Evolutionary conservation across 2,888 invertebrate genomes (phyloP), one percentile per base, ranked within the genome.

Genomic region (Melieria omissa): DNA sequence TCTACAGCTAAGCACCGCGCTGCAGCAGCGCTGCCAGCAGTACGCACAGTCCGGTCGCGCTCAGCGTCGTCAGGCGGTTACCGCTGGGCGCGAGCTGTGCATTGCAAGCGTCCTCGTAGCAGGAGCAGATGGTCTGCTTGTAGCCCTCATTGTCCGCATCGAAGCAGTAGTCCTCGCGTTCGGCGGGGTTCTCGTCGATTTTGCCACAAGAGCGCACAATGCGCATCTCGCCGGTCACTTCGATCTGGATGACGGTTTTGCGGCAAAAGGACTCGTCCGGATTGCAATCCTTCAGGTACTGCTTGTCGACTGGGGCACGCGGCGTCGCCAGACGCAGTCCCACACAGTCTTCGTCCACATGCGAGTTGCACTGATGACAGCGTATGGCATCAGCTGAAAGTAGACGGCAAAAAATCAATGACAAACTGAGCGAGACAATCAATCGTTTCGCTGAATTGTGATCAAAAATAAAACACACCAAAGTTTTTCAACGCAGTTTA

Each of bases 291-390:
- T 82, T 82, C 46, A 90, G 87, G 16, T 83, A 88, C 77, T 88
- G 89, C 12, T 90, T 80, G 52, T 83, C 83, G 7, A 78, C 80
- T 58, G 80, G 80, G 7, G 78, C 81, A 12, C 82, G 89, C 4
- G 88, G 89, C 72, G 90, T 89, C 61, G 88, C 86, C 76, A 90
- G 88, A 58, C 78, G 69, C 79, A 92, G 88, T 74, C 89, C 89
- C 44, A 88, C 86, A 82, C 94, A 94, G 85, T 91, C 91, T 10
- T 90, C 89, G 85, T 93, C 90, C 80, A 90, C 89, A 65, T 88
- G 88, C 54, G 94, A 93, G 84, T 92, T 93, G 86, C 95, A 95
- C 76, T 93, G 92, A 86, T 91, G 93, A 82, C 95, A 95, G 62
- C 88, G 88, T 75, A 92, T 89, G 4, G 88, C 87, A 14, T 87